Evolutionary conservation across 1,140 invertebrate species (phyloP), one percentile per base, ranked within the genome.

Genomic region (Drosophila cardini): DNA sequence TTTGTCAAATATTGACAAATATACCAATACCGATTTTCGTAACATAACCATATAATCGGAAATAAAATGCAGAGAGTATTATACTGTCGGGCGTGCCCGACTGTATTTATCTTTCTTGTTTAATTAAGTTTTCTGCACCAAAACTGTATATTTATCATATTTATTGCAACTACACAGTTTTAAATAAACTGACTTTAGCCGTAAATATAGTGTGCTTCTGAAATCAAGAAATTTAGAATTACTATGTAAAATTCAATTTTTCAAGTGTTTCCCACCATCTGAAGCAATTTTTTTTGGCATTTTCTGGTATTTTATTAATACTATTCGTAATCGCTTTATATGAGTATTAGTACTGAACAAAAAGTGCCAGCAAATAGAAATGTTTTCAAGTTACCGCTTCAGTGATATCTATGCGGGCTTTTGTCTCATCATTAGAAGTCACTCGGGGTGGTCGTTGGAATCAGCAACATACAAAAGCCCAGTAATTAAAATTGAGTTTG

Each of bases 401-500:
- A 15, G 4, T 11, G 15, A 53, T 58, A 56, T 53, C 46, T 60
- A 73, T 64, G 73, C 69, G 69, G 83, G 83, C 69, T 34, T 67
- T 53, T 71, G 72, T 75, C 52, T 71, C 45, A 70, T 62, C 72
- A 75, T 75, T 75, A 72, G 69, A 72, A 57, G 32, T 53, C 70
- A 48, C 72, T 5, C 67, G 81, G 69, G 83, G 83, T 86, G 83
- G 83, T 81, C 83, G 42, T 74, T 26, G 62, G 65, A 80, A 79
- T 84, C 61, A 65, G 61, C 61, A 26, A 50, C 76, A 58, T 48
- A 76, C 71, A 76, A 83, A 89, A 72, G 65, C 65, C 36, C 42
- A 60, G 57, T 72, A 67, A 64, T 81, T 78, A 83, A 80, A 89
- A 83, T 89, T 77, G 79, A 68, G 78, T 87, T 87, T 86, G 67